These are phyloP conservation scores for Macquaria australasica DNA, from an alignment of 2,113 vertebrate genomes.

Conservation along the genomic window DNA sequence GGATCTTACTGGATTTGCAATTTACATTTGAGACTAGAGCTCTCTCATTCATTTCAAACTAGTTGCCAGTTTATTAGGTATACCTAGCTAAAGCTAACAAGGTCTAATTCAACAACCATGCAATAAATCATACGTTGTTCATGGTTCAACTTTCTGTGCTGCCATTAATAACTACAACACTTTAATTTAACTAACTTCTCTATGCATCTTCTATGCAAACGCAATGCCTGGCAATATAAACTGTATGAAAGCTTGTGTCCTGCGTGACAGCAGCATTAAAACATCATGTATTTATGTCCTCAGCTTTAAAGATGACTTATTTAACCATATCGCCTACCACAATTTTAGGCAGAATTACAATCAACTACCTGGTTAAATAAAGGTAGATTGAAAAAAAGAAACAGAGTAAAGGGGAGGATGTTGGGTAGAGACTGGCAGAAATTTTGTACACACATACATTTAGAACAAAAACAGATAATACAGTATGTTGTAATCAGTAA, in stretches of 20 bases:
- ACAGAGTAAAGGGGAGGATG: not conserved
- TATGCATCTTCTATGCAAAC: not conserved
- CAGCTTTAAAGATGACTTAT: conserved; percentile 3
- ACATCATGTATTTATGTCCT: not conserved
- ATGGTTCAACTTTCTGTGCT: not conserved
- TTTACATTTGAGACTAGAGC: not conserved
- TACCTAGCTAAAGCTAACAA: too few species aligned
- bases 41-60: not conserved
- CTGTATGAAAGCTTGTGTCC: not conserved
- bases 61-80: too few species aligned
- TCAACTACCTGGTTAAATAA: not conserved
- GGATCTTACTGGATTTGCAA: not conserved
- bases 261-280: conserved; percentile 33
- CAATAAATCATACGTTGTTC: too few species aligned
- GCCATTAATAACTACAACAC: not conserved
- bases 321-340: not conserved
- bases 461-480: not conserved
- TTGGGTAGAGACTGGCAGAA: not conserved
- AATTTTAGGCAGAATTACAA: not conserved
- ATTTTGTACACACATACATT: not conserved
- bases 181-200: not conserved
- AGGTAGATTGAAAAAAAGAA: too few species aligned
- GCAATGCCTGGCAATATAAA: conserved; percentile 6
- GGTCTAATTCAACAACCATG: too few species aligned
- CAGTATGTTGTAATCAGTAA: not conserved